These are phyloP conservation scores for Esperia sulphurella DNA, from an alignment of 2,888 invertebrate species.

Conservation along the genomic window DNA sequence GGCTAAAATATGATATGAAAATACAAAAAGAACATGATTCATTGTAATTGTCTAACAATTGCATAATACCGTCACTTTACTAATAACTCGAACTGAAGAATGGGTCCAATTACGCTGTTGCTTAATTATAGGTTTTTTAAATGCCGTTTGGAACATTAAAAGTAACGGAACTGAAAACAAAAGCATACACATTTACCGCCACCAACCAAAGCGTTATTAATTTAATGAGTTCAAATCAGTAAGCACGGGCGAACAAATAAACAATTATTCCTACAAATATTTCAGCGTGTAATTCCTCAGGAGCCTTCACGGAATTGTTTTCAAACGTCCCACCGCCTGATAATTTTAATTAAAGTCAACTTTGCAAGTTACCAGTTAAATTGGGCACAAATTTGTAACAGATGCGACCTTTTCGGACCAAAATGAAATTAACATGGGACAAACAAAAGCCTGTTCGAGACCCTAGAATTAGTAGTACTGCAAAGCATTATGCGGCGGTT, in stretches of 20 bases:
- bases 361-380: constrained; percentile 22
- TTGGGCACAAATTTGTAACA: constrained; percentile 23
- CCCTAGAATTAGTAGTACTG: constrained; percentile 8
- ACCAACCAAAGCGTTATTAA: too few species aligned
- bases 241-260: neutral
- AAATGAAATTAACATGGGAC: constrained; percentile 12
- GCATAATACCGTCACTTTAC: too few species aligned
- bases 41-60: too few species aligned
- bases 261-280: neutral
- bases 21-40: too few species aligned
- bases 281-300: constrained; percentile 2
- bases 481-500: neutral
- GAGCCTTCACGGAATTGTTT: constrained; percentile 4
- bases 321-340: constrained; percentile 15
- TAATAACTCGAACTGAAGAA: too few species aligned
- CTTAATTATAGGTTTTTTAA: too few species aligned
- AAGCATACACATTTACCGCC: too few species aligned
- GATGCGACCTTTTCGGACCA: constrained; percentile 18
- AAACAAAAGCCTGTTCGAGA: constrained; percentile 9
- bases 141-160: too few species aligned
- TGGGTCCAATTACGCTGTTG: neutral
- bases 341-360: constrained; percentile 32
- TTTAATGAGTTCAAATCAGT: too few species aligned
- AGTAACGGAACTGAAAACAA: too few species aligned
- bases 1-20: too few species aligned